Evolutionary conservation across 2,797 vertebrate genomes (phyloP).

Genomic region (Salmo trutta): DNA sequence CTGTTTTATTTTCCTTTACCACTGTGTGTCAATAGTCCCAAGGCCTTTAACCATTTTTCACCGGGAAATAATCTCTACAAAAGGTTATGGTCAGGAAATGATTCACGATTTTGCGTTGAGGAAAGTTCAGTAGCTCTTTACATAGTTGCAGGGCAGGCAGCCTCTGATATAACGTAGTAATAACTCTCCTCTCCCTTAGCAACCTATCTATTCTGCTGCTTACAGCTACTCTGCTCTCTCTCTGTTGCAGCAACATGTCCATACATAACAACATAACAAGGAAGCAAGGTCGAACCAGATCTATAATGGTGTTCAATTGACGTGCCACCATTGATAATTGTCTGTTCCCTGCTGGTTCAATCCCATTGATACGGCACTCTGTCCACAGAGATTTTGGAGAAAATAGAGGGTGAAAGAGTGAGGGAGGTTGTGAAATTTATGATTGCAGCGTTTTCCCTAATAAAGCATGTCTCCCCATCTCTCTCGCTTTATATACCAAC

Average conservation of each 20-base stretch:
- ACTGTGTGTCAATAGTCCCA: background rate
- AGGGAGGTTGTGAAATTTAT: conserved; percentile 31
- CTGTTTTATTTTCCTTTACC: background rate
- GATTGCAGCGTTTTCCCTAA: conserved; percentile 42
- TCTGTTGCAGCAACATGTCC: conserved; percentile 46
- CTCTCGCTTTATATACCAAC: conserved; percentile 17
- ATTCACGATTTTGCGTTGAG: conserved; percentile 3
- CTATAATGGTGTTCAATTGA: conserved; percentile 28
- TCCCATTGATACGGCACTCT: background rate
- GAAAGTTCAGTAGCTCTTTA: conserved; percentile 36
- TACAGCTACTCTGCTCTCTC: conserved; percentile 18
- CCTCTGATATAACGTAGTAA: background rate
- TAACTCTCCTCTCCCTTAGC: background rate
- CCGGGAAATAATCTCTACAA: background rate
- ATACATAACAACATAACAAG: conserved; percentile 24
- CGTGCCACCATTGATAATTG: conserved; percentile 31
- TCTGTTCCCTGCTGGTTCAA: conserved; percentile 15
- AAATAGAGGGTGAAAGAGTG: background rate
- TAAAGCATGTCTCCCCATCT: conserved; percentile 40
- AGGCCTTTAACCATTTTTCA: background rate
- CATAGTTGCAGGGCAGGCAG: background rate
- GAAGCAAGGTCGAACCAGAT: conserved; percentile 41
- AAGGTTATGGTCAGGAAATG: background rate
- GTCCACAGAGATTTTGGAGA: background rate
- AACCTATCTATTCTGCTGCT: conserved; percentile 28